phyloP scores from a whole-genome alignment of 2,888 invertebrate genomes.

The Apamea crenata region DNA sequence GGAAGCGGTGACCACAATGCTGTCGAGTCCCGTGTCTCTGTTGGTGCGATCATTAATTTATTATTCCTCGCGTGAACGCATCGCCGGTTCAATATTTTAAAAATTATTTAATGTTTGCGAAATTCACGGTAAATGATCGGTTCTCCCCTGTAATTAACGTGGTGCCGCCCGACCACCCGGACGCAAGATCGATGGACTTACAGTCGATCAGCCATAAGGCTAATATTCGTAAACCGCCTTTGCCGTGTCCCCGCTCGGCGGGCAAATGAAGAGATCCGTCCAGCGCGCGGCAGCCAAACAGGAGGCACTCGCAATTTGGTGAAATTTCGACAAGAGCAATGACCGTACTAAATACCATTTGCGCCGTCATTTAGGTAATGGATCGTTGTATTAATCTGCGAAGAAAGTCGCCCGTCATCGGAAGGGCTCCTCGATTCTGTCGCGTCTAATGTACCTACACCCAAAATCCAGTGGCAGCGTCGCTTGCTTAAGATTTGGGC shows the following conservation, averaged over 20 bases:
- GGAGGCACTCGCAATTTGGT: constrained; percentile 75
- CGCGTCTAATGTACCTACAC: constrained; percentile 11
- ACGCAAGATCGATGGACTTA: constrained; percentile 83
- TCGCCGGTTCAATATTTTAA: constrained; percentile 83
- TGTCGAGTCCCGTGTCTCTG: constrained; percentile 64
- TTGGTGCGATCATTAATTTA: constrained; percentile 82
- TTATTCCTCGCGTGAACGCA: constrained; percentile 86
- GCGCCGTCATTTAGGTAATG: constrained; percentile 82
- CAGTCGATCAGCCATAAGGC: constrained; percentile 81
- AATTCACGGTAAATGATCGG: constrained; percentile 88
- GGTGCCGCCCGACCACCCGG: constrained; percentile 85
- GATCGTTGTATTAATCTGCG: constrained; percentile 73
- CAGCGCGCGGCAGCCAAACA: constrained; percentile 53
- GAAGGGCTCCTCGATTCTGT: constrained; percentile 26
- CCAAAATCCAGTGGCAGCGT: neutral
- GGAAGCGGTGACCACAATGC: constrained; percentile 53
- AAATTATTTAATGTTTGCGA: constrained; percentile 88
- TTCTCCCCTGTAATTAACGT: constrained; percentile 87
- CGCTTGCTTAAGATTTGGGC: constrained; percentile 67
- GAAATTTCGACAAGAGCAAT: constrained; percentile 78
- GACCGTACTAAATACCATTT: constrained; percentile 81
- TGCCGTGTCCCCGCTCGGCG: constrained; percentile 75
- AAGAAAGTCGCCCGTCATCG: constrained; percentile 39
- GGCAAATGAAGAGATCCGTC: constrained; percentile 84
- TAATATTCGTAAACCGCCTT: constrained; percentile 83